Base-by-base conservation (phyloP, 1,140 invertebrate species). In the Ceratosolen fusciceps region DNA sequence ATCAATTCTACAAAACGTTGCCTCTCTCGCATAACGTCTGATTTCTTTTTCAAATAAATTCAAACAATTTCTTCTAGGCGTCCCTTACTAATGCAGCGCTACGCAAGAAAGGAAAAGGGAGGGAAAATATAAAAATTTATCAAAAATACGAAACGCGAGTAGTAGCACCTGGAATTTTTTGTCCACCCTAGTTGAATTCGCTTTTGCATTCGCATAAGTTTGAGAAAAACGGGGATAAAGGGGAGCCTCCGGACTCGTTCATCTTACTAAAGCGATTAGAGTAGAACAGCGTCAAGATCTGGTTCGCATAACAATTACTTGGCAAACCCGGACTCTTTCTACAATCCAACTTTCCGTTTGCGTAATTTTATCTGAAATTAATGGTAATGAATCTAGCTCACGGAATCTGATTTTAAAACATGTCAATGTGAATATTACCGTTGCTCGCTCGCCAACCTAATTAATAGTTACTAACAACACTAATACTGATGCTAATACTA, bases 231-330 rank as follows among this genome's bases (percentile, higher is more conserved):
- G 34, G 29, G 21, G 24, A 47, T 24, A 58, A 47, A 26, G 54
- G 34, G 52, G 47, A 43, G 16, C 24, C 49, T 37, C 34, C 9
- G 47, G 68, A 76, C 34, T 77, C 75, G 75, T 77, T 77, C 65
- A 56, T 77, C 75, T 77, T 26, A 70, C 65, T 77, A 77, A 77
- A 77, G 58, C 75, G 75, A 70, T 77, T 77, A 77, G 49, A 70
- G 49, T 37, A 67, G 62, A 58, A 70, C 31, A 58, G 65, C n/a
- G 34, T 16, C n/a, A 52, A 58, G 52, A 82, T 75, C 54, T 56
- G 29, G 43, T 29, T 72, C 43, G 56, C 56, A 78, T 78, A 78
- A 78, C 54, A 78, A 73, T 78, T 62, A 14, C 47, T 37, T 37
- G 60, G 8, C 68, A 8, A 62, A 72, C 65, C 16, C 9, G 0